Conservation (phyloP, 1,140 invertebrate genomes). For the Zophobas morio region DNA sequence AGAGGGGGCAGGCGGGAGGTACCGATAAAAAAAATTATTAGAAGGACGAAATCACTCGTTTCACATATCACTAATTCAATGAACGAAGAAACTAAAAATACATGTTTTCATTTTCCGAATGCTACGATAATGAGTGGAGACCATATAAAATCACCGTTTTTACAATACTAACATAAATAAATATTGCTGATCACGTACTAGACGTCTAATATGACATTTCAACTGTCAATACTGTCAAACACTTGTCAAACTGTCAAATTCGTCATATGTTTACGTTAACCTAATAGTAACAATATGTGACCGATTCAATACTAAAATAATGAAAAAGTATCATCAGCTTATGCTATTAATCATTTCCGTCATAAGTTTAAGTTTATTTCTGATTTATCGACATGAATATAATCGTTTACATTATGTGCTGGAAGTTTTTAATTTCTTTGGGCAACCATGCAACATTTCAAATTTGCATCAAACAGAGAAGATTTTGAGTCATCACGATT, state of each 20-base stretch:
- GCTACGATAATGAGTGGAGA: no score
- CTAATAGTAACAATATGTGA: conserved; percentile 30
- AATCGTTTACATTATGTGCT: conserved; percentile 81
- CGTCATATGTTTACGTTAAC: conserved; percentile 29
- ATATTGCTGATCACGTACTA: not conserved
- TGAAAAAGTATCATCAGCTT: conserved; percentile 85
- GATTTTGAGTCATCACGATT: conserved; percentile 63
- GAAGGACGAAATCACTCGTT: conserved; percentile 12
- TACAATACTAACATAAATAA: not conserved
- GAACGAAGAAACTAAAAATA: not conserved
- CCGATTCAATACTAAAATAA: conserved; percentile 60
- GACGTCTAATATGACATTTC: not conserved
- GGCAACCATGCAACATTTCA: conserved; percentile 71
- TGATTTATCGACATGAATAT: conserved; percentile 85
- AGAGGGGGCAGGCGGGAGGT: not conserved
- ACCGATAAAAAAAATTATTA: conserved; percentile 8
- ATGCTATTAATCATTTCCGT: conserved; percentile 76
- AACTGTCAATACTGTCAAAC: no score
- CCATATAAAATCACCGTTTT: no score
- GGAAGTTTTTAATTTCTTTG: conserved; percentile 85
- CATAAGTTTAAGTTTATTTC: conserved; percentile 77
- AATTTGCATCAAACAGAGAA: conserved; percentile 71
- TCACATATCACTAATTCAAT: not conserved
- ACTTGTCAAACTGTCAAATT: conserved; percentile 17
- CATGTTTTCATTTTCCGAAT: no score